Evolutionary conservation across 2,797 vertebrate species (phyloP).

Genomic region (Rhinoraja longicauda): DNA sequence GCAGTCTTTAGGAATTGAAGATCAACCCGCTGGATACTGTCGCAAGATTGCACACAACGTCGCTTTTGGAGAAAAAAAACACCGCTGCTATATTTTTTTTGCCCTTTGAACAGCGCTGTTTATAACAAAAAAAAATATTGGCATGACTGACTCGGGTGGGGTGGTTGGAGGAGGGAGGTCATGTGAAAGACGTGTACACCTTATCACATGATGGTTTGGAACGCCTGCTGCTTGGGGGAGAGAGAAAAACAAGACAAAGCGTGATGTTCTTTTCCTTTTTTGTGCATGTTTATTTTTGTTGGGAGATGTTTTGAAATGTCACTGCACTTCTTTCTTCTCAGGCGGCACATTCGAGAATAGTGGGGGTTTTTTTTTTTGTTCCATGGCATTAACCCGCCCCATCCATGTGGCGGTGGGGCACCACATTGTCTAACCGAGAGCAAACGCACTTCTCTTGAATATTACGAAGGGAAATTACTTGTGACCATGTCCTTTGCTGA

Average conservation of each 20-base stretch:
- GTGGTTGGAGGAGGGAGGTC: background rate
- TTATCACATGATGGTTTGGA: background rate
- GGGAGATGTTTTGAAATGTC: background rate
- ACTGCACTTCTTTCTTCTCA: background rate
- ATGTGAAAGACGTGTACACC: background rate
- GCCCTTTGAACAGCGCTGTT: background rate
- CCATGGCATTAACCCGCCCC: background rate
- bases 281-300: background rate
- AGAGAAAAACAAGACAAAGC: too few species aligned
- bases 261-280: background rate
- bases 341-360: background rate
- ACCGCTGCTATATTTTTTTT: background rate
- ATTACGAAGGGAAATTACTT: background rate
- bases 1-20: background rate
- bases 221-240: too few species aligned
- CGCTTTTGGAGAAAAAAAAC: too few species aligned
- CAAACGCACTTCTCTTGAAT: background rate
- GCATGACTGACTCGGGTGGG: background rate
- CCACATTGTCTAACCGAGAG: too few species aligned
- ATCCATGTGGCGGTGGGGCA: background rate
- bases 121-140: background rate
- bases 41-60: too few species aligned
- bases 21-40: background rate
- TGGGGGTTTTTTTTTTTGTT: background rate
- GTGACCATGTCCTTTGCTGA: background rate